phyloP scores from a whole-genome alignment of 2,888 invertebrate genomes.

The Brenthis daphne region DNA sequence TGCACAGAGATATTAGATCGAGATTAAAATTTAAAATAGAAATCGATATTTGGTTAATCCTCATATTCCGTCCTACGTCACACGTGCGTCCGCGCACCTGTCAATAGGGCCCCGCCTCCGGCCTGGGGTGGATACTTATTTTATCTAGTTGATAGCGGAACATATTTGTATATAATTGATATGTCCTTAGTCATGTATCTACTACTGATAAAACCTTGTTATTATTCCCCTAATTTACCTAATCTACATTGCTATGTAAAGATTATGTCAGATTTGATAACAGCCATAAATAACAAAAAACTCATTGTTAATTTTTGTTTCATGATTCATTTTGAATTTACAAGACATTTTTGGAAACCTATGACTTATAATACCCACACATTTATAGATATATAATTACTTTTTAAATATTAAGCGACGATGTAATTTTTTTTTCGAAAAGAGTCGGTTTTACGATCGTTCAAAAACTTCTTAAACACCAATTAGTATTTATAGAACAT shows the following conservation, averaged over 20 bases:
- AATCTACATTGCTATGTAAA: no score
- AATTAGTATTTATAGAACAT: constrained; percentile 65
- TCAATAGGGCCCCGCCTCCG: constrained; percentile 47
- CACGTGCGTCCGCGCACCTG: constrained; percentile 77
- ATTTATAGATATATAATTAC: constrained; percentile 50
- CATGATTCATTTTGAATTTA: no score
- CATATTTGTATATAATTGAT: constrained; percentile 34
- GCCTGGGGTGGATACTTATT: constrained; percentile 32
- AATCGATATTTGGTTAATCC: constrained; percentile 51
- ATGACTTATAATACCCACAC: no score
- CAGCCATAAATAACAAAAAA: background rate
- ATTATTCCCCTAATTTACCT: no score
- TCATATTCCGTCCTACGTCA: constrained; percentile 50
- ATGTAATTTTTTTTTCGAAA: constrained; percentile 34
- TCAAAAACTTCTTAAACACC: constrained; percentile 59
- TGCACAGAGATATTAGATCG: constrained; percentile 21
- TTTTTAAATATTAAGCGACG: constrained; percentile 45
- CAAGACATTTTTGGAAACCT: no score
- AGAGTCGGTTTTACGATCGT: constrained; percentile 54
- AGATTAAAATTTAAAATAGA: constrained; percentile 26
- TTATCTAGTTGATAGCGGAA: constrained; percentile 23
- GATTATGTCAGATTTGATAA: background rate
- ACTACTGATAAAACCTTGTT: background rate
- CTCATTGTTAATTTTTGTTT: no score
- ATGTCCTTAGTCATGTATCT: background rate